Percentiles rank a stretch among this genome's conserved stretches.
phyloP scores from a whole-genome alignment of 2,888 invertebrate genomes.

The Cataglyphis altisquamis region DNA sequence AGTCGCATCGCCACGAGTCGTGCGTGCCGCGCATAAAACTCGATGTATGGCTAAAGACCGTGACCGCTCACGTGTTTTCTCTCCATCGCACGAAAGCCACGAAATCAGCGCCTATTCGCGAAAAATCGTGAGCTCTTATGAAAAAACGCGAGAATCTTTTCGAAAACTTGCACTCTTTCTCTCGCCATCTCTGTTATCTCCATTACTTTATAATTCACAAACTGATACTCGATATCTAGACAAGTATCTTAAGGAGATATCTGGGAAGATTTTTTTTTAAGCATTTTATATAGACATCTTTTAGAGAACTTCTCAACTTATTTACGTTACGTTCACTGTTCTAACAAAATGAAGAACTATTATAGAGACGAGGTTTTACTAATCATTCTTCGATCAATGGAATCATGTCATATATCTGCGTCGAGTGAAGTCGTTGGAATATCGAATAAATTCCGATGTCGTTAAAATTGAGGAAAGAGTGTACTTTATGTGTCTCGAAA shows the following conservation, averaged over 20 bases:
- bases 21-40: conserved; percentile 53
- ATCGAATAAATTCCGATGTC: not conserved
- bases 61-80: conserved; percentile 27
- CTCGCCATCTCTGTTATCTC: not conserved
- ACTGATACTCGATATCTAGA: not conserved
- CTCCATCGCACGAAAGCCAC: conserved; percentile 25
- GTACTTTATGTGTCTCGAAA: conserved; percentile 24
- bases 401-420: not conserved
- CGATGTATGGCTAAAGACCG: conserved; percentile 28
- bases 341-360: conserved; percentile 1
- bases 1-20: conserved; percentile 25
- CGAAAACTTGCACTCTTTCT: conserved; percentile 5
- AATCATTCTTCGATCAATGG: not conserved
- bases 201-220: conserved; percentile 10
- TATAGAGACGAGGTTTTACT: not conserved
- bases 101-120: conserved; percentile 18
- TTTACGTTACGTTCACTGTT: conserved; percentile 2
- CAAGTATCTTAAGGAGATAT: not conserved
- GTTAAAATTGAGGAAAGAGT: conserved; percentile 19
- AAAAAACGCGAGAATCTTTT: conserved; percentile 12
- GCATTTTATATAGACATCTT: not conserved
- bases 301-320: not conserved
- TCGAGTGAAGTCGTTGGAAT: not conserved
- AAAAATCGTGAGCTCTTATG: not conserved
- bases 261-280: not conserved